Evolutionary conservation across 2,113 vertebrate genomes (phyloP).

Genomic region (Symphodus melops): DNA sequence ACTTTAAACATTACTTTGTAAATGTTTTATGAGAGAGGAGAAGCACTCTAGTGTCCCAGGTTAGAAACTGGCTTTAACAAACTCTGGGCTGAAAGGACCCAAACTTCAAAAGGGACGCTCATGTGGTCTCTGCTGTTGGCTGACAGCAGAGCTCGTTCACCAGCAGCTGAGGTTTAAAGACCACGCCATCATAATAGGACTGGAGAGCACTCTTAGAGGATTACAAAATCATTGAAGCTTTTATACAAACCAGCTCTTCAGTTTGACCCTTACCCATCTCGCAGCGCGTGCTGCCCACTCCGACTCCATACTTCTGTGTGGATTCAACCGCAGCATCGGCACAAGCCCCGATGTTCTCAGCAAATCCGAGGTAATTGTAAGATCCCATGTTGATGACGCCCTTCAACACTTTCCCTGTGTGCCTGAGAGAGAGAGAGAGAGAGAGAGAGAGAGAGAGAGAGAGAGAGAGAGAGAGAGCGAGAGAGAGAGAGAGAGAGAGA

Average conservation of each 20-base stretch:
- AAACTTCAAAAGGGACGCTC: slow-evolving; percentile 17
- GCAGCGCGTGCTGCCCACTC: slow-evolving; percentile 92
- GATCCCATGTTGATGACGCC: slow-evolving; percentile 98
- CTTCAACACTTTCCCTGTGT: slow-evolving; percentile 92
- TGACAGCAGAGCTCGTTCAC: not conserved
- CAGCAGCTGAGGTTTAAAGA: not conserved
- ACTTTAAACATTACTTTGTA: too few species aligned
- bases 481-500: slow-evolving; percentile 37
- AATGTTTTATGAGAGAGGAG: not conserved
- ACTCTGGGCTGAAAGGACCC: not conserved
- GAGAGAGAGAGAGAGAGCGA: slow-evolving; percentile 45
- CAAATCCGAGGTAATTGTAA: slow-evolving; percentile 98
- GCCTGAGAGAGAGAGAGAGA: slow-evolving; percentile 77
- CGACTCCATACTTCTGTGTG: slow-evolving; percentile 88
- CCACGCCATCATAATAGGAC: not conserved
- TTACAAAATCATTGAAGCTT: not conserved
- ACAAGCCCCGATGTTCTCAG: slow-evolving; percentile 88
- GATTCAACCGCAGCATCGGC: slow-evolving; percentile 85
- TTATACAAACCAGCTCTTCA: not conserved
- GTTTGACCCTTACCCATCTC: slow-evolving; percentile 89
- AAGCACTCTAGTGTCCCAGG: not conserved
- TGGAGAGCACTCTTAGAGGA: not conserved
- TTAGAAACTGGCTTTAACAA: not conserved
- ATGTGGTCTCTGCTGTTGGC: not conserved
- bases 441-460: slow-evolving; percentile 40